These are phyloP conservation scores for Eudyptes chrysolophus DNA, from an alignment of 2,113 vertebrate genomes.

Conservation along the genomic window DNA sequence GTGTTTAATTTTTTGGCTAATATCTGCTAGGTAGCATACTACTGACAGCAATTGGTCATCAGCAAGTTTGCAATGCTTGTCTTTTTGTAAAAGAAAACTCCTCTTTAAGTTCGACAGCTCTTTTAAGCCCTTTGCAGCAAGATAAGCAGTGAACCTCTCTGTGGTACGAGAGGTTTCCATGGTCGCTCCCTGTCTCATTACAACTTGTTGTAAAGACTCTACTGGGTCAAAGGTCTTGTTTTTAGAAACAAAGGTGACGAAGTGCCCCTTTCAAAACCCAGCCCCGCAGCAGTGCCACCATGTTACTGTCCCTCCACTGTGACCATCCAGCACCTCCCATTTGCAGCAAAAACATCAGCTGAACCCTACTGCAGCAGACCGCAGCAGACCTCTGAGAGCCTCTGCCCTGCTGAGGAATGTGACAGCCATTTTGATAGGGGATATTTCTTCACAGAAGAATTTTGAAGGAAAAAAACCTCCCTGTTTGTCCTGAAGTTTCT, in stretches of 20 bases:
- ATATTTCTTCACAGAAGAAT: neutral
- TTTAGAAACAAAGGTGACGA: neutral
- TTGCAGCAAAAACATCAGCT: neutral
- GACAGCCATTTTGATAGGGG: neutral
- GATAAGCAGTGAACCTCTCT: too few species aligned
- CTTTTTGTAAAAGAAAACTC: neutral
- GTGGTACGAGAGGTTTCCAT: neutral
- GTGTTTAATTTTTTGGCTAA: neutral
- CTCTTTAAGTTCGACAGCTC: neutral
- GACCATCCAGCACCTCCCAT: neutral
- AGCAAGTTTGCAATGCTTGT: neutral
- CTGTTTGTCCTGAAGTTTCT: neutral
- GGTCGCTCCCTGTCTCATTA: neutral
- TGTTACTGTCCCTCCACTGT: neutral
- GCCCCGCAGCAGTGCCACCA: accelerated
- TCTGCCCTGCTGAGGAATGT: neutral
- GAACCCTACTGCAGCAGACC: neutral
- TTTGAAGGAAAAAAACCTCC: neutral
- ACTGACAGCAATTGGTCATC: neutral
- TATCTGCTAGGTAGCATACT: neutral
- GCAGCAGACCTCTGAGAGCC: neutral
- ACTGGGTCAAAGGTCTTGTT: neutral
- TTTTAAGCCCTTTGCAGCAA: neutral
- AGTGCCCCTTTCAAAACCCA: neutral
- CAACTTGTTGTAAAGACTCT: neutral